Evolutionary conservation across 2,888 invertebrate genomes (phyloP).

Genomic region (Andrena camellia): DNA sequence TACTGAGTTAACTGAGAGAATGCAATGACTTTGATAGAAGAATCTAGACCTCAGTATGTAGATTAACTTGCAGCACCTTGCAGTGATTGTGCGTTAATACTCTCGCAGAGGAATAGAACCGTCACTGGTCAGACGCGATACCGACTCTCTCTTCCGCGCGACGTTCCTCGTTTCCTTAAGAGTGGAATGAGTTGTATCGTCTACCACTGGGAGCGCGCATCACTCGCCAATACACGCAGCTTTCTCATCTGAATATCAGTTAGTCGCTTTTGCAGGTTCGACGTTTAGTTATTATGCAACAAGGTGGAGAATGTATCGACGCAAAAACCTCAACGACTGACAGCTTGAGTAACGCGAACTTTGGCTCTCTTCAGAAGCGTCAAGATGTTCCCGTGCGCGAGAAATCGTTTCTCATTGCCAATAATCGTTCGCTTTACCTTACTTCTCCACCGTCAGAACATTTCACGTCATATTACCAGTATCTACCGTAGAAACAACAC

Average conservation of each 20-base stretch:
- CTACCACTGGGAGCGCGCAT: slow-evolving; percentile 72
- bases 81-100: slow-evolving; percentile 18
- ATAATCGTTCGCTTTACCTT: slow-evolving; percentile 6
- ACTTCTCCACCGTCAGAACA: no score
- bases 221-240: slow-evolving; percentile 69
- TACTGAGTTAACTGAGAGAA: no score
- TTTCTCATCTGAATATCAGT: slow-evolving; percentile 66
- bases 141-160: slow-evolving; percentile 41
- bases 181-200: slow-evolving; percentile 80
- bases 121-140: slow-evolving; percentile 40
- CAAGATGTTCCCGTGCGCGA: slow-evolving; percentile 6
- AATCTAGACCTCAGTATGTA: slow-evolving; percentile 37
- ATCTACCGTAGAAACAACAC: no score
- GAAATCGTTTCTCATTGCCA: slow-evolving; percentile 41
- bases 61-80: slow-evolving; percentile 38
- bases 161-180: slow-evolving; percentile 78
- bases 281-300: slow-evolving; percentile 66
- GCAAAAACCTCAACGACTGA: slow-evolving; percentile 45
- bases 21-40: neutral
- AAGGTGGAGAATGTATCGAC: slow-evolving; percentile 43
- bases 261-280: slow-evolving; percentile 58
- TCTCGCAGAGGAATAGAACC: slow-evolving; percentile 5
- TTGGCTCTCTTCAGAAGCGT: slow-evolving; percentile 1
- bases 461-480: no score
- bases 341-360: slow-evolving; percentile 57